Conservation (phyloP, 1,140 invertebrate genomes). For the Halictus rubicundus region DNA sequence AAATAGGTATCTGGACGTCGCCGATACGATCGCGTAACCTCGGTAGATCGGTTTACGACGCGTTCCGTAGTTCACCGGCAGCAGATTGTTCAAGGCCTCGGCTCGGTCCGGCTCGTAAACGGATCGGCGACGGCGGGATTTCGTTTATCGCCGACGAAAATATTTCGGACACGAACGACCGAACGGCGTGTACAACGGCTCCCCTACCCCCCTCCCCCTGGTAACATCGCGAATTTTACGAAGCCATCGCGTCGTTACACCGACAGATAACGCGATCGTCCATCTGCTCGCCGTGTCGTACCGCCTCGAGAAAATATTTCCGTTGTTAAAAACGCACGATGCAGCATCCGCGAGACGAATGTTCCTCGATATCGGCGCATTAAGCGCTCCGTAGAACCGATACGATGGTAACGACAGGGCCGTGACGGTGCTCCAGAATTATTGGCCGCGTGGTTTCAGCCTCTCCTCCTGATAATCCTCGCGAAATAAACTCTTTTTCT, state of each 20-base stretch:
- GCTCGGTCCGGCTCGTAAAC: background rate
- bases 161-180: background rate
- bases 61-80: background rate
- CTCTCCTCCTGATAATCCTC: background rate
- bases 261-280: constrained; percentile 3
- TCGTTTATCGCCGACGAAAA: background rate
- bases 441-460: background rate
- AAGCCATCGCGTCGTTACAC: background rate
- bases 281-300: background rate
- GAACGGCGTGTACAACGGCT: no score
- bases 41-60: background rate
- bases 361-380: constrained; percentile 20
- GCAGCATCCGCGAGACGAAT: background rate
- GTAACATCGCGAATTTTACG: constrained; percentile 15
- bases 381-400: background rate
- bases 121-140: background rate
- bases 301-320: background rate
- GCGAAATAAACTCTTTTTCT: background rate
- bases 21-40: background rate
- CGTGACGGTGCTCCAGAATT: constrained; percentile 8
- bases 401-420: background rate
- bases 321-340: background rate
- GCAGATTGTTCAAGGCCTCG: no score
- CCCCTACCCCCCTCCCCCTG: no score
- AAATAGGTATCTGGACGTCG: background rate